phyloP scores from a whole-genome alignment of 2,113 vertebrate genomes.

The Oncorhynchus nerka region DNA sequence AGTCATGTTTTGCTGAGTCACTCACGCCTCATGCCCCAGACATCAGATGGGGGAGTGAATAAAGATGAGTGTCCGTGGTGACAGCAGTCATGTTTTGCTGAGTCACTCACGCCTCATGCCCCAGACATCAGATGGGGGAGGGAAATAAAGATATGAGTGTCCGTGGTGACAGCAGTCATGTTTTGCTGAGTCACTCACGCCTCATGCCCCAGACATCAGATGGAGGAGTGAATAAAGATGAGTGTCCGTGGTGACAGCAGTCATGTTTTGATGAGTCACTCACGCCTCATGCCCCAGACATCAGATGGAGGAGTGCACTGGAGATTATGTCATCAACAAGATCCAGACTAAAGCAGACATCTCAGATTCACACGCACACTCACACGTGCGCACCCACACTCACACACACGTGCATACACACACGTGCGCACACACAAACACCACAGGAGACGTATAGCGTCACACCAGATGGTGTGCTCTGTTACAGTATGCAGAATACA shows the following conservation, averaged over 20 bases:
- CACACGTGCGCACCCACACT: background rate
- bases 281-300: conserved; percentile 16
- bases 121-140: conserved; percentile 17
- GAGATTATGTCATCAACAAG: no score
- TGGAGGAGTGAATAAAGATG: conserved; percentile 1
- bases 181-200: conserved; percentile 63
- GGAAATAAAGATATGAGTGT: conserved; percentile 31
- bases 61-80: conserved; percentile 32
- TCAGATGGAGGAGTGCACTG: conserved; percentile 9
- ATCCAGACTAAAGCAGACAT: no score
- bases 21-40: conserved; percentile 15
- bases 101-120: conserved; percentile 44
- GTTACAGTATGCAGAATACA: background rate
- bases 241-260: conserved; percentile 46
- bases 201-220: conserved; percentile 14
- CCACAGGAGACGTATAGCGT: background rate
- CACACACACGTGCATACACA: background rate
- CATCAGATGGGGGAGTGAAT: conserved; percentile 17
- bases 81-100: conserved; percentile 65
- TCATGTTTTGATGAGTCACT: conserved; percentile 68
- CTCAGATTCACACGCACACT: background rate
- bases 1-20: conserved; percentile 68
- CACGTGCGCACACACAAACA: background rate
- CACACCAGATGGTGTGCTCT: background rate
- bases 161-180: conserved; percentile 51